Base-by-base conservation (phyloP, 2,888 invertebrate species). In the Leptothorax acervorum region DNA sequence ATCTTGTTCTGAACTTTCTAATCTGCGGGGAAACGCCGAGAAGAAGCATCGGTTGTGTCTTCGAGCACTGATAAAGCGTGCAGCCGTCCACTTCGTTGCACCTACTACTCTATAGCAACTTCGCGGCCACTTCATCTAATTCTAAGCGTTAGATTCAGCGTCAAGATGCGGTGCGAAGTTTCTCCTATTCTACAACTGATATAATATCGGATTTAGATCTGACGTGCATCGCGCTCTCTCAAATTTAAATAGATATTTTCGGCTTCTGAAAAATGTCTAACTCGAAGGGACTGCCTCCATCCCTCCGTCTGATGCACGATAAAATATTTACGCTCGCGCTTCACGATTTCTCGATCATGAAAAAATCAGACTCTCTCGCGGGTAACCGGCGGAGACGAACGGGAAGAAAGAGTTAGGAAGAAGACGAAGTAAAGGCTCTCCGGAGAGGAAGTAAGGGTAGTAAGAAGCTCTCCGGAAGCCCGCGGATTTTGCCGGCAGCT, bases 111-210 rank as follows among this genome's bases (percentile, higher is more conserved):
- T 82, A 85, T 70, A 42, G 85, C 84, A 87, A 90, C 89, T 91
- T 91, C 82, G 83, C 83, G 86, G 88, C 84, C 89, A 87, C 90
- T 92, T 91, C 89, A 91, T 92, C 91, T 86, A 42, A 42, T 15
- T 12, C 1, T 51, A 81, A 86, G 88, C 86, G 89, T 92, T 92
- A 91, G 91, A 91, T 90, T 92, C 90, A 88, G 79, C 89, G 89
- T 89, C 91, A 87, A 87, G 89, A 89, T 86, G 79, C 82, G 83
- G 65, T 79, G 51, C 71, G 42, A 87, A 87, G 83, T 88, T 87
- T 82, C 85, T 86, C 82, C 83, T 76, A 85, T 90, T 90, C 82
- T 71, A 60, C 48, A 39, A 57, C 57, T 39, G 63, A 71, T 18
- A 6, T 86, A 89, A 84, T 79, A 60, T 84, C 75, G 45, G 8